phyloP scores from a whole-genome alignment of 2,797 vertebrate species.

The Lagodon rhomboides region DNA sequence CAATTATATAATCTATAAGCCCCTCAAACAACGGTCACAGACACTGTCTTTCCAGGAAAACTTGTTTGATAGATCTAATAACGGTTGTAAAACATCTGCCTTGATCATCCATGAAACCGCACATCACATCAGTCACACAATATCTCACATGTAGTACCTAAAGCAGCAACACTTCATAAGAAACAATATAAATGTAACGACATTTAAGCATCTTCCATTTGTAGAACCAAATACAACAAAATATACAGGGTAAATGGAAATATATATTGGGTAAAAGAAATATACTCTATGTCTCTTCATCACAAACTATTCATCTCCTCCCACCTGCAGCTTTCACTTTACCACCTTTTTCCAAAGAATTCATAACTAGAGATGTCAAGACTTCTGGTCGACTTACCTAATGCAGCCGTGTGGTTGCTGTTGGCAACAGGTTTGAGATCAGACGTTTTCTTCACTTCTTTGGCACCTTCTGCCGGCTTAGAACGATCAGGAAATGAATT shows the following conservation, averaged over 20 bases:
- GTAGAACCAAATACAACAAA: conserved; percentile 1
- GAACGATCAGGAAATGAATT: conserved; percentile 24
- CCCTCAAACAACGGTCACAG: neutral
- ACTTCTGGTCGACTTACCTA: conserved; percentile 26
- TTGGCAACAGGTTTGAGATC: conserved; percentile 56
- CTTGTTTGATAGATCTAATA: neutral
- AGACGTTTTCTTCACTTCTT: conserved; percentile 19
- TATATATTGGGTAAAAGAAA: neutral
- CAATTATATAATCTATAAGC: neutral
- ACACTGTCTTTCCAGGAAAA: neutral
- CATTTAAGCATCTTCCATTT: neutral
- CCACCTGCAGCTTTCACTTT: conserved; percentile 25
- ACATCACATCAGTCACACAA: neutral
- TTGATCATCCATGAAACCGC: neutral
- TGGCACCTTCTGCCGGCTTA: conserved; percentile 4
- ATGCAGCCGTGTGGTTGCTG: conserved; percentile 50
- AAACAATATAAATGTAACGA: neutral
- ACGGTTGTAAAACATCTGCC: neutral
- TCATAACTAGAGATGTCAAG: conserved; percentile 45
- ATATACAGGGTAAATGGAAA: too few relatives aligned
- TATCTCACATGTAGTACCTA: neutral
- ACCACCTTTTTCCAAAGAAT: conserved; percentile 32
- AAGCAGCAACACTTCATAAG: neutral
- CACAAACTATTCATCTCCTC: conserved; percentile 21
- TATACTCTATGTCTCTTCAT: neutral